phyloP scores from a whole-genome alignment of 2,797 vertebrate species.

The Scomberomorus guttatus region DNA sequence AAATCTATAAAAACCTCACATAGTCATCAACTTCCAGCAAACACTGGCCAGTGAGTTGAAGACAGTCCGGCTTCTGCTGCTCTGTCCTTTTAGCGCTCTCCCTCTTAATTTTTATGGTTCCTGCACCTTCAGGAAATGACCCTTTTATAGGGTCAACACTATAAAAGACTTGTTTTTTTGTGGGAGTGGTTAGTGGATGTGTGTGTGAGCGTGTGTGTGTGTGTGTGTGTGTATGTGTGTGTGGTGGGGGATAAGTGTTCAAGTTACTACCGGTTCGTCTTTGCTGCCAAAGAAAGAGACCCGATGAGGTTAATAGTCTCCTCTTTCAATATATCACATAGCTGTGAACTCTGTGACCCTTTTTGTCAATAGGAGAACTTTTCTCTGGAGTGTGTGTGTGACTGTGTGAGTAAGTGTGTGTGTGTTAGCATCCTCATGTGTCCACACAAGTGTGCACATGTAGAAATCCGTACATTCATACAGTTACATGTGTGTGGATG shows the following conservation, averaged over 20 bases:
- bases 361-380: slow-evolving; percentile 89
- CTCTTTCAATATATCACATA: slow-evolving; percentile 92
- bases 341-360: slow-evolving; percentile 93
- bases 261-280: slow-evolving; percentile 89
- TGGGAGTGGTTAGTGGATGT: slow-evolving; percentile 85
- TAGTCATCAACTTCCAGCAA: slow-evolving; percentile 84
- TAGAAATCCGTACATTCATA: slow-evolving; percentile 52
- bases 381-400: slow-evolving; percentile 83
- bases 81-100: slow-evolving; percentile 88
- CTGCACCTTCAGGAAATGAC: slow-evolving; percentile 93
- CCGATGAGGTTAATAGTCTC: slow-evolving; percentile 93
- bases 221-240: slow-evolving; percentile 66
- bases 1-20: slow-evolving; percentile 88
- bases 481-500: slow-evolving; percentile 48
- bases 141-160: slow-evolving; percentile 96
- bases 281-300: slow-evolving; percentile 89
- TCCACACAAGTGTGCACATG: slow-evolving; percentile 63
- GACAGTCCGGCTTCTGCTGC: slow-evolving; percentile 83
- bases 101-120: slow-evolving; percentile 93
- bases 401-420: slow-evolving; percentile 59
- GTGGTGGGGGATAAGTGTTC: slow-evolving; percentile 85
- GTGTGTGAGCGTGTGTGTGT: slow-evolving; percentile 69
- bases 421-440: slow-evolving; percentile 61
- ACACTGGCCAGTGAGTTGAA: slow-evolving; percentile 78
- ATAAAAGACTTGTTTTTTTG: slow-evolving; percentile 92